phyloP scores from a whole-genome alignment of 2,888 invertebrate species.

The Polymixis lichenea region DNA sequence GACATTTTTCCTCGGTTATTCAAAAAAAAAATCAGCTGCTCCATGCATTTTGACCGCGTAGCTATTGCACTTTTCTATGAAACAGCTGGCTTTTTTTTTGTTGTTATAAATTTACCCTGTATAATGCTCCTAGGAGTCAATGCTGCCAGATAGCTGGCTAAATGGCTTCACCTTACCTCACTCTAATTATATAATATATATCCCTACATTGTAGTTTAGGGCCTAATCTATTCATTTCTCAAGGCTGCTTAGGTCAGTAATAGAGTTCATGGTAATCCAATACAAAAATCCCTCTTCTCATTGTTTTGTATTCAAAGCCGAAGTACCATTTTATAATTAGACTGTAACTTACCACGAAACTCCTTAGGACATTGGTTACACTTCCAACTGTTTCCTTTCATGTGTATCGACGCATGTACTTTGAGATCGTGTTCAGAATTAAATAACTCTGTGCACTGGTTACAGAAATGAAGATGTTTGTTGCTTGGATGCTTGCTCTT shows the following conservation, averaged over 20 bases:
- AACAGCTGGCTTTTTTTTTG: too few species aligned
- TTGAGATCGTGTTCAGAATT: conserved; percentile 85
- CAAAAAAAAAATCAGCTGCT: too few species aligned
- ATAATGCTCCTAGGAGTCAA: not conserved
- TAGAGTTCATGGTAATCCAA: not conserved
- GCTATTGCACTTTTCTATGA: too few species aligned
- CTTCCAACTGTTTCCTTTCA: conserved; percentile 71
- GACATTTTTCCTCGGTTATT: too few species aligned
- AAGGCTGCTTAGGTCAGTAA: not conserved
- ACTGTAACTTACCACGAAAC: conserved; percentile 83
- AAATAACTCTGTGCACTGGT: conserved; percentile 85
- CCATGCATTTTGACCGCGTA: too few species aligned
- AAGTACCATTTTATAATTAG: conserved; percentile 4
- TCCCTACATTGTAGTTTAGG: too few species aligned
- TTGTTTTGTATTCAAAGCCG: not conserved
- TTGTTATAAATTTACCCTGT: too few species aligned
- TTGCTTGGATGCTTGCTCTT: conserved; percentile 66
- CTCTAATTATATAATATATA: too few species aligned
- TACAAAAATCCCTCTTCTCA: not conserved
- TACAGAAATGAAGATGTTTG: conserved; percentile 75
- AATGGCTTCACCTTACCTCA: not conserved
- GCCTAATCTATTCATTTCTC: not conserved
- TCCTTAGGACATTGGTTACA: conserved; percentile 88
- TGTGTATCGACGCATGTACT: conserved; percentile 87
- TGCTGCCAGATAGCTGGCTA: not conserved